These are phyloP conservation scores for Lobophora halterata DNA, from an alignment of 2,888 invertebrate genomes.

Conservation along the genomic window DNA sequence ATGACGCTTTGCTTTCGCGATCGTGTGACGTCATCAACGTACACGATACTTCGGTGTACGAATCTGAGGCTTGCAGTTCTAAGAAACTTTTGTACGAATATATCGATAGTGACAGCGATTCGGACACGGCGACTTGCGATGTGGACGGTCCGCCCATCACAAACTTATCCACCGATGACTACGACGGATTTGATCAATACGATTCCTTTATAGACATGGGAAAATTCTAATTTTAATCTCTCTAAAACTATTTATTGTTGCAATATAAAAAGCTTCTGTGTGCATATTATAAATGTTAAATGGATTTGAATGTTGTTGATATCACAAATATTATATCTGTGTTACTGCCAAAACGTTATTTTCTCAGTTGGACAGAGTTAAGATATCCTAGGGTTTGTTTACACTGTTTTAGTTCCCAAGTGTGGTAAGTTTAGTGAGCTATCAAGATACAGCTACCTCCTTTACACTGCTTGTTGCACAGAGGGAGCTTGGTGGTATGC, in stretches of 20 bases:
- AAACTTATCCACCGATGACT: slow-evolving; percentile 39
- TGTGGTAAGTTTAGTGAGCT: slow-evolving; percentile 58
- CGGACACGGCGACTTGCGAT: slow-evolving; percentile 67
- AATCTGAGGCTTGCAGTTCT: too few species aligned
- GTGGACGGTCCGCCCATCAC: slow-evolving; percentile 31
- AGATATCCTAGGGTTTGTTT: slow-evolving; percentile 3
- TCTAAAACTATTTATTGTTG: slow-evolving; percentile 34
- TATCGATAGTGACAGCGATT: slow-evolving; percentile 64
- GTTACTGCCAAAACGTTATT: slow-evolving; percentile 5
- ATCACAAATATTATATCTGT: slow-evolving; percentile 32
- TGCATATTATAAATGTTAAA: slow-evolving; percentile 44
- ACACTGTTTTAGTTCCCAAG: slow-evolving; percentile 20
- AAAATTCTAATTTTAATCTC: slow-evolving; percentile 56
- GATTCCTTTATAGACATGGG: slow-evolving; percentile 79
- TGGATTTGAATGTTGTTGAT: slow-evolving; percentile 38
- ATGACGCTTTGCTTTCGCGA: slow-evolving; percentile 68
- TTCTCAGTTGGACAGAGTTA: background rate
- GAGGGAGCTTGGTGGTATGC: slow-evolving; percentile 73
- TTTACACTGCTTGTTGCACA: slow-evolving; percentile 68
- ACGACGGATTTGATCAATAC: slow-evolving; percentile 71
- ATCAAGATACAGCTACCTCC: slow-evolving; percentile 57
- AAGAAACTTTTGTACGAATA: slow-evolving; percentile 56
- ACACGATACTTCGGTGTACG: slow-evolving; percentile 48
- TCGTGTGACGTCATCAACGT: slow-evolving; percentile 59
- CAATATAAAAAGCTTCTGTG: slow-evolving; percentile 51